Conservation (phyloP, 2,888 invertebrate genomes). For the Cosmorhoe ocellata region DNA sequence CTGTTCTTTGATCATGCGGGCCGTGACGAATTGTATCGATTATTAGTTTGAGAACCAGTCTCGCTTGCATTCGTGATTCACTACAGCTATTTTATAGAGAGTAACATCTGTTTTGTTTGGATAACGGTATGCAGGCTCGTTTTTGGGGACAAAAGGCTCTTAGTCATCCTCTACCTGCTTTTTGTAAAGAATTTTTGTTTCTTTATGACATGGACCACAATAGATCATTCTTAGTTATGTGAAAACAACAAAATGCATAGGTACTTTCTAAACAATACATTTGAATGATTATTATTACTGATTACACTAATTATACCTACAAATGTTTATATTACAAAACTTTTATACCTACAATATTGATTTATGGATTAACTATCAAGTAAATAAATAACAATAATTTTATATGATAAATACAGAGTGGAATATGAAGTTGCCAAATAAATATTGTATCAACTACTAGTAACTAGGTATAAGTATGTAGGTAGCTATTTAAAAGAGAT, state of each 20-base stretch:
- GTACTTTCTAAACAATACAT: background rate
- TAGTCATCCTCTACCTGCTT: slow-evolving; percentile 72
- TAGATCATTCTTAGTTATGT: slow-evolving; percentile 9
- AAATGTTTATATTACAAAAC: too few relatives aligned
- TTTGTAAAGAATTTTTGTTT: slow-evolving; percentile 58
- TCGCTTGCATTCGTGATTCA: slow-evolving; percentile 50
- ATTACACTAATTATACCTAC: background rate
- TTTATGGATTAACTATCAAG: too few relatives aligned
- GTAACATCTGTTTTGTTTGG: slow-evolving; percentile 69
- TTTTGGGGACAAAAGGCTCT: slow-evolving; percentile 73
- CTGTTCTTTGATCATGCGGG: slow-evolving; percentile 53
- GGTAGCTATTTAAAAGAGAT: too few relatives aligned
- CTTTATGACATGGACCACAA: slow-evolving; percentile 24
- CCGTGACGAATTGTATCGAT: slow-evolving; percentile 70
- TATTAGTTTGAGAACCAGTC: slow-evolving; percentile 55
- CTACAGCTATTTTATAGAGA: slow-evolving; percentile 65
- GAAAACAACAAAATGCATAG: slow-evolving; percentile 1
- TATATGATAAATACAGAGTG: too few relatives aligned
- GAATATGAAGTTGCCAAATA: too few relatives aligned
- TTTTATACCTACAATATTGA: too few relatives aligned
- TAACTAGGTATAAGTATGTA: too few relatives aligned
- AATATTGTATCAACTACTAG: too few relatives aligned
- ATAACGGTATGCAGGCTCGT: slow-evolving; percentile 73
- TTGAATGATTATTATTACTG: background rate
- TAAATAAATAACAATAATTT: too few relatives aligned